phyloP scores from a whole-genome alignment of 2,888 invertebrate genomes.

The Opisthograptis luteolata region DNA sequence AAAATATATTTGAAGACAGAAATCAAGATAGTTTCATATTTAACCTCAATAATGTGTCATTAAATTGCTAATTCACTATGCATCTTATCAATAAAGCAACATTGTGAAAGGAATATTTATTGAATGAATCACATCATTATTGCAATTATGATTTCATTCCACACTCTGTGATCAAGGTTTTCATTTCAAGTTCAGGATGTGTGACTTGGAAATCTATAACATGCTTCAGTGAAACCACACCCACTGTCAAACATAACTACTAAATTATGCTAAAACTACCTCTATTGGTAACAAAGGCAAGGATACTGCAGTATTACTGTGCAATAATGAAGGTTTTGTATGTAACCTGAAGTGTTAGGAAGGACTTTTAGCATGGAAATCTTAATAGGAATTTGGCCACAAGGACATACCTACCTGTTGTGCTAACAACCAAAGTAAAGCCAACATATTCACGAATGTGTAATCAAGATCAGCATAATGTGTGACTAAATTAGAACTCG shows the following conservation, averaged over 20 bases:
- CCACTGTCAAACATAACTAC: constrained; percentile 8
- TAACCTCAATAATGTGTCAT: constrained; percentile 16
- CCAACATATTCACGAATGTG: background rate
- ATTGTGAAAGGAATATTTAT: constrained; percentile 13
- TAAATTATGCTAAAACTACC: background rate
- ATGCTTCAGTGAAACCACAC: constrained; percentile 1
- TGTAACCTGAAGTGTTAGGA: constrained; percentile 5
- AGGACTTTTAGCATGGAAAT: background rate
- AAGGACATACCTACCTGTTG: constrained; percentile 3
- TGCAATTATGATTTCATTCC: constrained; percentile 8
- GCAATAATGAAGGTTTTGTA: background rate
- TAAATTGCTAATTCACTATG: constrained; percentile 25
- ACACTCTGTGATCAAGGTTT: background rate
- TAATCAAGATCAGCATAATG: background rate
- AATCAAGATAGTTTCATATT: constrained; percentile 5
- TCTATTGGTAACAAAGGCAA: background rate
- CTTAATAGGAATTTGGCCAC: background rate
- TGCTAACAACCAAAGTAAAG: background rate
- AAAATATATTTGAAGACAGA: background rate
- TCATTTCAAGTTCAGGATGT: background rate
- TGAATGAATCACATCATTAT: constrained; percentile 13
- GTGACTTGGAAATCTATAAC: background rate
- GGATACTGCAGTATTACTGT: background rate
- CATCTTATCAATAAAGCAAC: constrained; percentile 13
- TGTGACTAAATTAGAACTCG: constrained; percentile 3